Percentiles rank a stretch among this genome's conserved stretches.
These are phyloP conservation scores for Coenonympha arcania DNA, from an alignment of 2,888 invertebrate species.

Conservation along the genomic window DNA sequence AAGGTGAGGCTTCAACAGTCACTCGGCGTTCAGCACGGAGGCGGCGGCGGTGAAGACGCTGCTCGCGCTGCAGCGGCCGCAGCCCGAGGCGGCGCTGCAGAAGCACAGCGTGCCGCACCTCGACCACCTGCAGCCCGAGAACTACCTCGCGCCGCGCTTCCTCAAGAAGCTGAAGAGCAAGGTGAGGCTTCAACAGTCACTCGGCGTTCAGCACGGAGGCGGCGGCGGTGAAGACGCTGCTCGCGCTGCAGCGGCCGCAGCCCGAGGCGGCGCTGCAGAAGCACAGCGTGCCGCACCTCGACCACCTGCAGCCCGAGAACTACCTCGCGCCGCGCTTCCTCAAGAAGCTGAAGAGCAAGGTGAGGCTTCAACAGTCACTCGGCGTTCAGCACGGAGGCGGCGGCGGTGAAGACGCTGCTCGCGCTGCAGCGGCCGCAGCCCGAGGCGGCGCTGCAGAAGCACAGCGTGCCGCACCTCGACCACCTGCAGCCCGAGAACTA, in stretches of 20 bases:
- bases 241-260: conserved; percentile 91
- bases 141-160: conserved; percentile 92
- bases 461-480: no score
- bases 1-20: no score
- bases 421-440: no score
- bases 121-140: conserved; percentile 84
- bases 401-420: neutral
- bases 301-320: conserved; percentile 87
- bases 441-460: no score
- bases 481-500: no score
- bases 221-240: conserved; percentile 74
- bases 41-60: conserved; percentile 90
- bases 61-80: conserved; percentile 91
- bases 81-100: conserved; percentile 81
- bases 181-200: conserved; percentile 54
- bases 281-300: conserved; percentile 69
- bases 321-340: conserved; percentile 91
- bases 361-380: conserved; percentile 44
- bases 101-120: conserved; percentile 71
- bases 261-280: conserved; percentile 81
- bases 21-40: conserved; percentile 93
- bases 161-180: conserved; percentile 87
- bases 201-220: no score
- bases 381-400: no score
- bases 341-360: conserved; percentile 88